Base-by-base conservation (phyloP, 2,888 invertebrate genomes). In the Leucania comma region DNA sequence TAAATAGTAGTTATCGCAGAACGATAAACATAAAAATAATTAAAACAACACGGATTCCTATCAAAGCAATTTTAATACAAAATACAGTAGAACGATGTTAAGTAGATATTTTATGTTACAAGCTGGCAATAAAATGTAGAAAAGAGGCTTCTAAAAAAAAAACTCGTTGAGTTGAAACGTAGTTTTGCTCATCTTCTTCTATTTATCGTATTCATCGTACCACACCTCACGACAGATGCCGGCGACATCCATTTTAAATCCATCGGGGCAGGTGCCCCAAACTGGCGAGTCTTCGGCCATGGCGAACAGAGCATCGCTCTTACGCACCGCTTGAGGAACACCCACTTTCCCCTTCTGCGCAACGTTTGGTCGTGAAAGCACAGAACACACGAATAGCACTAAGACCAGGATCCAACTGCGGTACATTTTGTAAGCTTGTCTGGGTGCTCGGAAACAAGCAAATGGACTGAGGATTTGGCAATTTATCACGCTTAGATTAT, bases 221-320 rank as follows among this genome's bases (percentile, higher is more conserved):
- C 94, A 95, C 70, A 95, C 93, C 80, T 94, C 93, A 26, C 95
- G 91, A 68, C 95, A 95, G 35, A 85, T 79, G 20, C 93, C 92
- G 0, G 82, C 75, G 22, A 88, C 53, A 67, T 94, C 95, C 81
- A 85, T 58, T 70, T 88, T 77, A 22, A 78, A 88, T 24, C 94
- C 94, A 2, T 87, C 84, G 0, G 90, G 90, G 59, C 94, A 95
- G 14, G 76, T 79, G 26, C 70, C 60, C 51, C 80, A 73, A 14
- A 80, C 81, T 0, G 94, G 93, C 0, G 94, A 94, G 56, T 94
- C 93, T 35, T 89, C 88, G n/a, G 80, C 81, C 58, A 86, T 80
- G 20, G 88, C 83, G 56, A 87, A 88, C 64, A 93, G 76, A 22
- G 87, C 78, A 26, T 61, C 69, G 9, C 85, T 80, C 60, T 82